These are phyloP conservation scores for Athripsodes cinereus DNA, from an alignment of 2,888 invertebrate genomes.

Conservation along the genomic window DNA sequence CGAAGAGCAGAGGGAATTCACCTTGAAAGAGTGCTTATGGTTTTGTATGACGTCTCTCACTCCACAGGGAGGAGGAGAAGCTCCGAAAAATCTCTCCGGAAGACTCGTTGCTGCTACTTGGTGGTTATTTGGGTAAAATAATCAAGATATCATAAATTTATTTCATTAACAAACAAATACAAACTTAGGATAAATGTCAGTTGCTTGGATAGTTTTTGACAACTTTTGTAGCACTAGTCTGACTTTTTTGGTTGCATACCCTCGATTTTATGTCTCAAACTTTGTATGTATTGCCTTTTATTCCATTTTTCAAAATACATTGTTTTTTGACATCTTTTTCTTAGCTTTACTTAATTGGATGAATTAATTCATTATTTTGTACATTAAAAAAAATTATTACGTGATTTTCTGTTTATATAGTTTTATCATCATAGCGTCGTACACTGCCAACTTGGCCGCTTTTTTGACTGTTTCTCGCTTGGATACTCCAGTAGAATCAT, in stretches of 20 bases:
- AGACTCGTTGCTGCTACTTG: slow-evolving; percentile 94
- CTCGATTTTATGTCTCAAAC: too few species aligned
- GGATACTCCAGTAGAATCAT: slow-evolving; percentile 86
- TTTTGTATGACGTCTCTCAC: slow-evolving; percentile 98
- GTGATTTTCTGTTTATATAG: slow-evolving; percentile 37
- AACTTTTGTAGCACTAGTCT: too few species aligned
- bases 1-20: slow-evolving; percentile 91
- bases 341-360: too few species aligned
- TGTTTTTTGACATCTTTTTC: too few species aligned
- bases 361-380: too few species aligned
- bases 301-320: too few species aligned
- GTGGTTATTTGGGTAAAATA: slow-evolving; percentile 94
- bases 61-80: slow-evolving; percentile 92
- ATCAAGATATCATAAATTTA: too few species aligned
- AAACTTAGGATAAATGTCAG: too few species aligned
- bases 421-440: slow-evolving; percentile 97
- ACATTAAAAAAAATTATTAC: not conserved
- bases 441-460: slow-evolving; percentile 96
- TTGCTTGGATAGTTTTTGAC: too few species aligned
- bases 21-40: slow-evolving; percentile 94
- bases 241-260: too few species aligned
- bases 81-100: slow-evolving; percentile 93
- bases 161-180: too few species aligned
- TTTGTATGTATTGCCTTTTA: too few species aligned
- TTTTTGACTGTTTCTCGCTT: slow-evolving; percentile 91